These are phyloP conservation scores for Drosophila gaucha DNA, from an alignment of 2,888 invertebrate genomes.

Conservation along the genomic window DNA sequence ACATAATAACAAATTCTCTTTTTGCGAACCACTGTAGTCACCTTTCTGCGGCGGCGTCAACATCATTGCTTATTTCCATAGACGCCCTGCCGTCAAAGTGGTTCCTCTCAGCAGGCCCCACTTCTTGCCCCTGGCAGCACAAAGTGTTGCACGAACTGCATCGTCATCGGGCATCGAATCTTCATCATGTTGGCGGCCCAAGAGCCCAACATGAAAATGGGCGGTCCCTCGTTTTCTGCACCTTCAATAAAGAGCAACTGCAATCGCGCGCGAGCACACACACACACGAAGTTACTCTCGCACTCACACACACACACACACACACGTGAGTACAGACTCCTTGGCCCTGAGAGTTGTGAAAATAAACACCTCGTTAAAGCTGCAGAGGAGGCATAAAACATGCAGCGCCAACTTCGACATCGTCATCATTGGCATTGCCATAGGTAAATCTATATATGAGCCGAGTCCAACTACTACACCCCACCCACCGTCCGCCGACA, in stretches of 20 bases:
- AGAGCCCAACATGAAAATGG: conserved; percentile 70
- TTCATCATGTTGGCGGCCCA: conserved; percentile 71
- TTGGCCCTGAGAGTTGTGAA: conserved; percentile 78
- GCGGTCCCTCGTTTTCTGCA: conserved; percentile 78
- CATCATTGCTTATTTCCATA: conserved; percentile 73
- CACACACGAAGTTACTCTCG: not conserved
- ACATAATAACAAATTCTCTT: not conserved
- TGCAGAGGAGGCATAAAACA: conserved; percentile 80
- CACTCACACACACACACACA: conserved; percentile 17
- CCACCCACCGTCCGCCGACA: conserved; percentile 18
- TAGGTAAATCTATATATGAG: conserved; percentile 57
- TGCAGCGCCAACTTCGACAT: conserved; percentile 76
- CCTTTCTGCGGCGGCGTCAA: conserved; percentile 55
- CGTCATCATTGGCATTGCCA: conserved; percentile 63
- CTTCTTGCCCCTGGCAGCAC: conserved; percentile 12
- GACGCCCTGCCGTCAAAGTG: conserved; percentile 73
- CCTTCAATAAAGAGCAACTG: conserved; percentile 71
- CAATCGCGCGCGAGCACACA: conserved; percentile 34
- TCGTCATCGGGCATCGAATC: conserved; percentile 68
- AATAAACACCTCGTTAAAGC: conserved; percentile 83
- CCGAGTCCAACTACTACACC: conserved; percentile 1
- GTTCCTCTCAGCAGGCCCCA: conserved; percentile 4
- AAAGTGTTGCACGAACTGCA: conserved; percentile 54
- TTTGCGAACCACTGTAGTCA: conserved; percentile 28
- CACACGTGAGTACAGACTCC: conserved; percentile 37